Evolutionary conservation across 2,797 vertebrate species (phyloP), one percentile per base, ranked within the genome.

Genomic region (Cossypha polioptera): DNA sequence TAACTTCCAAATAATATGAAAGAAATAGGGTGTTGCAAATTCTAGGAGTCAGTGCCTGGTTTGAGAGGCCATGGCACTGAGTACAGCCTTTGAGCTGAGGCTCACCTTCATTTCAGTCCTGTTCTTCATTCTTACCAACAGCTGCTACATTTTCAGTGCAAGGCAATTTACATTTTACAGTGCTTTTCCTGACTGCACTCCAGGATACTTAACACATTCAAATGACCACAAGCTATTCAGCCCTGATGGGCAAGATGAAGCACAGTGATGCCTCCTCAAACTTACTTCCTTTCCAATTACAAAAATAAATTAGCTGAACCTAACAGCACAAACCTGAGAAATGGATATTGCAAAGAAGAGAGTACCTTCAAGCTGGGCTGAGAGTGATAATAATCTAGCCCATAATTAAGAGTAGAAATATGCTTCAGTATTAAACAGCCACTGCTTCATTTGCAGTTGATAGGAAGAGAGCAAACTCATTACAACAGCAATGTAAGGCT

Each of bases 1-100:
- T 97, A 97, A 95, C 95, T 97, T 97, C 91, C 90, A 97, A 97
- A 97, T 96, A 95, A 96, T 92, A 95, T 51, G 75, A 93, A 86
- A 94, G 54, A 79, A 96, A 97, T 95, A 92, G 77, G 59, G 94
- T 95, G 77, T 63, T 96, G 57, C 95, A 93, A 97, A 91, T 87
- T 79, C 35, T 71, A 31, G 31, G 31, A 71, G 47, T 62, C 66
- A 88, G 54, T 87, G 57, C 54, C 63, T 4, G 4, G 14, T 75
- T 92, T 3, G 11, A 63, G 63, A 79, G 62, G 81, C 35, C 4
- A 0, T 74, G 79, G 69, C 80, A 67, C 45, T n/a, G 43, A 67
- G 48, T 8, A 9, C 42, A 72, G 68, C 22, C 62, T 92, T 89
- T 85, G 48, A 71, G 57, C 55, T 36, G 36, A 66, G n/a, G 45